Evolutionary conservation across 1,140 invertebrate genomes (phyloP).

Genomic region (Macrocentrus cingulum): DNA sequence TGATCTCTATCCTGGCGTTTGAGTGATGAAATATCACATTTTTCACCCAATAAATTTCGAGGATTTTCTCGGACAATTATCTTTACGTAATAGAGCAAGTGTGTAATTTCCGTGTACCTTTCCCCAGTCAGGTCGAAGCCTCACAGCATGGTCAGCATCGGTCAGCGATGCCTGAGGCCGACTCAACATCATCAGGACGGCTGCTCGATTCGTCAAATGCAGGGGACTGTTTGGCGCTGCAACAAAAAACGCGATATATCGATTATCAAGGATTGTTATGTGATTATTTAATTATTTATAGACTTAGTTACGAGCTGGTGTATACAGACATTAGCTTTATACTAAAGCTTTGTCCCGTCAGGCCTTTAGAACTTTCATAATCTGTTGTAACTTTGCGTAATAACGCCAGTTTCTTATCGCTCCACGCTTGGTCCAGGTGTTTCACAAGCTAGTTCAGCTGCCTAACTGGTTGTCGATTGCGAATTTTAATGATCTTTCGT

Average conservation of each 20-base stretch:
- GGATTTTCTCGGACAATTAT: too few species aligned
- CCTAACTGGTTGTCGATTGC: constrained; percentile 29
- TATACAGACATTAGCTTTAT: too few species aligned
- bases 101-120: constrained; percentile 59
- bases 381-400: constrained; percentile 27
- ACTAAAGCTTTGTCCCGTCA: constrained; percentile 18
- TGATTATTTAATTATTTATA: neutral
- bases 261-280: constrained; percentile 23
- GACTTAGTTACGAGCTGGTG: too few species aligned
- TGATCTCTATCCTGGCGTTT: neutral
- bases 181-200: constrained; percentile 66
- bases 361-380: constrained; percentile 18
- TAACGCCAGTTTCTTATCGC: constrained; percentile 18
- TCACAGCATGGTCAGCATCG: constrained; percentile 70
- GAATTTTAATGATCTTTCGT: constrained; percentile 29
- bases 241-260: too few species aligned
- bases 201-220: constrained; percentile 69
- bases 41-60: too few species aligned
- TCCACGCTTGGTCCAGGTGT: constrained; percentile 20
- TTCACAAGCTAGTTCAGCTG: constrained; percentile 29
- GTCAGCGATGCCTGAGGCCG: constrained; percentile 68
- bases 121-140: constrained; percentile 70
- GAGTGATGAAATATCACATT: too few species aligned
- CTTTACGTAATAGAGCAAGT: too few species aligned
- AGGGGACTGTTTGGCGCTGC: constrained; percentile 71